phyloP scores from a whole-genome alignment of 1,140 invertebrate species.

The Tetramorium alpestre region DNA sequence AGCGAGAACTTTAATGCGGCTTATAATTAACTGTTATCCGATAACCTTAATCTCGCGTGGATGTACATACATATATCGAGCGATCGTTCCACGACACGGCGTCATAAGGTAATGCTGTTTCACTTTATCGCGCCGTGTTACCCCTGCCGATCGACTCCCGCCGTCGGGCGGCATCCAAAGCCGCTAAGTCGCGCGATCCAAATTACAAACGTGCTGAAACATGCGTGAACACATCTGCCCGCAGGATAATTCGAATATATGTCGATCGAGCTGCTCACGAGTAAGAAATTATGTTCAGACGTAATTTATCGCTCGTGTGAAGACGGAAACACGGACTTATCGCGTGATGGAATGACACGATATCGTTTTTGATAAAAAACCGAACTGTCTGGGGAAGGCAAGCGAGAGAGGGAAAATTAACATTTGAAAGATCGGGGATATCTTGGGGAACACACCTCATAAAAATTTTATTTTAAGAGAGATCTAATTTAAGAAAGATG shows the following conservation, averaged over 20 bases:
- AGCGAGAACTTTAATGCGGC: conserved; percentile 40
- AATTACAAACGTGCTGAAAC: conserved; percentile 38
- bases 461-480: not conserved
- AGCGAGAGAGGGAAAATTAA: not conserved
- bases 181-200: conserved; percentile 23
- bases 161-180: conserved; percentile 23
- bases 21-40: conserved; percentile 48
- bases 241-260: conserved; percentile 3
- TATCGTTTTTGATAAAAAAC: not conserved
- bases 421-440: not conserved
- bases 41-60: conserved; percentile 34
- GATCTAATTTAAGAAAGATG: not conserved
- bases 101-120: conserved; percentile 35
- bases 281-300: conserved; percentile 2
- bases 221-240: not conserved
- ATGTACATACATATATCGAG: not conserved
- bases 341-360: not conserved
- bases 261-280: not conserved
- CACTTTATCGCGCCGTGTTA: conserved; percentile 23
- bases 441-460: not conserved
- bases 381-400: not conserved
- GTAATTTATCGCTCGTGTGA: not conserved
- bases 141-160: conserved; percentile 16
- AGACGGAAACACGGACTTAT: not conserved
- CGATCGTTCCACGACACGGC: not conserved